Percentiles rank a stretch among this genome's conserved stretches.
Conservation (phyloP, 2,888 invertebrate species). For the Folsomia candida region DNA sequence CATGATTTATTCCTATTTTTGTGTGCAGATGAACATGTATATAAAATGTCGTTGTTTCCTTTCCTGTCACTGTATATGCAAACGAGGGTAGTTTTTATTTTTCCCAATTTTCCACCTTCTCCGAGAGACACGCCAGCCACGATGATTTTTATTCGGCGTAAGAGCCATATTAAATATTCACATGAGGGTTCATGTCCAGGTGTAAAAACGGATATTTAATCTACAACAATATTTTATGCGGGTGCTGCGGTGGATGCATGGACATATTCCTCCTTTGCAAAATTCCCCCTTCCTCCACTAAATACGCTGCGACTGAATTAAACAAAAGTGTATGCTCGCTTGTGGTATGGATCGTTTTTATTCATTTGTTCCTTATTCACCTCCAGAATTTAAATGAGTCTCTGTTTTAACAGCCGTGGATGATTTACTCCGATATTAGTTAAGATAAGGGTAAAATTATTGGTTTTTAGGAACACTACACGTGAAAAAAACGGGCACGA, state of each 20-base stretch:
- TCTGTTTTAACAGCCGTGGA: no score
- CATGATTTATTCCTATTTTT: no score
- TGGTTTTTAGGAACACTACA: no score
- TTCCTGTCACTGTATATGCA: no score
- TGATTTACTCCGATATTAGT: neutral
- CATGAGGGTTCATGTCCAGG: neutral
- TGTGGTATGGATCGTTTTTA: neutral
- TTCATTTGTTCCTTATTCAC: constrained; percentile 3
- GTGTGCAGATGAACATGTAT: no score
- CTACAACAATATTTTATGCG: neutral
- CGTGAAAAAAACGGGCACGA: no score
- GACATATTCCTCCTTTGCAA: constrained; percentile 3
- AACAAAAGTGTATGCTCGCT: neutral
- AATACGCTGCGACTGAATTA: neutral
- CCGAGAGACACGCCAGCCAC: no score
- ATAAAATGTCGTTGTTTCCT: no score
- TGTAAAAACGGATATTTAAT: neutral
- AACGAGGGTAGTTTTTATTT: no score
- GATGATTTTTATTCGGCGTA: no score
- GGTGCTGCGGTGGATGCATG: no score
- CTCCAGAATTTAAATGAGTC: neutral
- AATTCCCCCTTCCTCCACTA: constrained; percentile 1
- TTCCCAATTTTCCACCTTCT: no score
- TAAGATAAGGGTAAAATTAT: neutral
- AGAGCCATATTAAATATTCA: constrained; percentile 8